Base-by-base conservation (phyloP, 2,113 vertebrate species). In the Rhadina sibilatrix region DNA sequence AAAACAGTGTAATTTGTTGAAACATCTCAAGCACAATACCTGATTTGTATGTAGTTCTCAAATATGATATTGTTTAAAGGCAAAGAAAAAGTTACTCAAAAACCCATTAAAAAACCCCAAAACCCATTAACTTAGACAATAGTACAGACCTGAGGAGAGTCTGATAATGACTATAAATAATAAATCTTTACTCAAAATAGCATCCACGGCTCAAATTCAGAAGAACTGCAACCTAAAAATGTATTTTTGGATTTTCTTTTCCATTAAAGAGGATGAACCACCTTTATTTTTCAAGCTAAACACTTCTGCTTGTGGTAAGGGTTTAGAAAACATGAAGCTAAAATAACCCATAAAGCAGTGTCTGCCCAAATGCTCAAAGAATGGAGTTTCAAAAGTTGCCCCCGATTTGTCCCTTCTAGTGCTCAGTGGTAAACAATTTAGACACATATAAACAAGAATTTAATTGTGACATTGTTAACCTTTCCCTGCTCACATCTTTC, bases 31-130 rank as follows among this genome's bases (percentile, higher is more conserved):
- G 46, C 13, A 33, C 27, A 54, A 30, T 83, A 87, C 54, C 77
- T 86, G 82, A 88, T 92, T 78, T 78, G 47, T 86, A 69, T 83
- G 66, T 70, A 72, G 42, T 76, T 72, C n/a, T 90, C 94, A 76
- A 70, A 87, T 50, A 28, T 54, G 31, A 83, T 85, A 63, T 64
- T 33, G n/a, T 81, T 90, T 74, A 70, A 90, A 76, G 81, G 27
- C 28, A 71, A 75, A 66, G 25, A 49, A 75, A 44, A 74, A 20
- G 11, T 52, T 61, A 49, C 82, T 66, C 1, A 9, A 77, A 87
- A 88, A 3, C 8, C 12, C 42, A 37, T 93, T 76, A 69, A n/a
- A 50, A 50, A 52, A 52, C 7, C 50, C 50, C 49, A 69, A 89
- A 89, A 2, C 11, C 13, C 40, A 38, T 92, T 81, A 75, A n/a